A percentile compares a stretch with the other conserved stretches of the same genome.
Conservation (phyloP, 1,140 invertebrate genomes). For the Yoshiicerus persimilis region DNA sequence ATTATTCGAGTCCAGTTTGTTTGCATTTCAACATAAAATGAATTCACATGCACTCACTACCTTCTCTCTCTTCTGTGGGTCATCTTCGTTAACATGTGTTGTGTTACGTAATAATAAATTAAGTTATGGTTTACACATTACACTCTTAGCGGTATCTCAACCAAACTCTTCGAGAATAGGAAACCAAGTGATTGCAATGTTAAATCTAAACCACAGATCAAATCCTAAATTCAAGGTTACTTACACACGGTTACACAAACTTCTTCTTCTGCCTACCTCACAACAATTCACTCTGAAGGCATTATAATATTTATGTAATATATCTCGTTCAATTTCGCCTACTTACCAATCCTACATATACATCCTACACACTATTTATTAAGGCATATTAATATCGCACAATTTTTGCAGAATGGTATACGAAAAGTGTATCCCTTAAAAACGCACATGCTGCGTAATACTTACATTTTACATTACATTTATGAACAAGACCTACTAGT, state of each 20-base stretch:
- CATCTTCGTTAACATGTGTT: neutral
- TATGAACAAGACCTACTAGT: too few relatives aligned
- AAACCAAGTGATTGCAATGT: neutral
- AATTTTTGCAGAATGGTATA: too few relatives aligned
- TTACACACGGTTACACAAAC: neutral
- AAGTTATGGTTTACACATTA: neutral
- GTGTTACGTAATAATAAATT: neutral
- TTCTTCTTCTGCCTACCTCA: too few relatives aligned
- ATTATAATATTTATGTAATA: too few relatives aligned
- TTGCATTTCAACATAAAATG: neutral
- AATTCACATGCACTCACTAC: neutral
- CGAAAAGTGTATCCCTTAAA: too few relatives aligned
- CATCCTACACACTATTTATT: too few relatives aligned
- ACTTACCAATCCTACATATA: too few relatives aligned
- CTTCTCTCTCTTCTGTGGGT: neutral
- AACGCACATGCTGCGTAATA: too few relatives aligned
- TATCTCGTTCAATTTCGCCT: too few relatives aligned
- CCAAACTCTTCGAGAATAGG: neutral
- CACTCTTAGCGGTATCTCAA: neutral
- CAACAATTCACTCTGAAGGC: too few relatives aligned
- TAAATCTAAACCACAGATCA: neutral
- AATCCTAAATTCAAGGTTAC: neutral
- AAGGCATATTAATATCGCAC: too few relatives aligned
- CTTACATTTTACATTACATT: too few relatives aligned
- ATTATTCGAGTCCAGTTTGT: neutral